phyloP scores from a whole-genome alignment of 1,140 invertebrate genomes.

The Drosophila mauritiana region DNA sequence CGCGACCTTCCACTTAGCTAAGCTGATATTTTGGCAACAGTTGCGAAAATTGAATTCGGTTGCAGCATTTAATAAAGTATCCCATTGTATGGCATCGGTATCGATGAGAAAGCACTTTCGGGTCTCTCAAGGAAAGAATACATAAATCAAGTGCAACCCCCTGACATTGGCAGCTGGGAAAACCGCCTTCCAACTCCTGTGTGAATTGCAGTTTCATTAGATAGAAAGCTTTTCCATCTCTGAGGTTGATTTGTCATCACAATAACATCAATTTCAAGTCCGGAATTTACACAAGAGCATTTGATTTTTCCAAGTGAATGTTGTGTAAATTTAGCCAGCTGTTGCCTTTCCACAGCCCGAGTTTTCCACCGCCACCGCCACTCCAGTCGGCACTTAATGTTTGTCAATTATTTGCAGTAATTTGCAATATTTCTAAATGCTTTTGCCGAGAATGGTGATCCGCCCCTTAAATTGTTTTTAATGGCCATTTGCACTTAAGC shows the following conservation, averaged over 20 bases:
- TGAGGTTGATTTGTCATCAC: slow-evolving; percentile 54
- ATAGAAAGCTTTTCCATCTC: slow-evolving; percentile 67
- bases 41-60: slow-evolving; percentile 77
- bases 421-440: slow-evolving; percentile 81
- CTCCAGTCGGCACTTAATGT: slow-evolving; percentile 61
- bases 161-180: slow-evolving; percentile 12
- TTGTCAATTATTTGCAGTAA: slow-evolving; percentile 82
- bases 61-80: slow-evolving; percentile 58
- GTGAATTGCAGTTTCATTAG: slow-evolving; percentile 67
- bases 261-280: slow-evolving; percentile 46
- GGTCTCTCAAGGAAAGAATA: slow-evolving; percentile 43
- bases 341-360: slow-evolving; percentile 20
- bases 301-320: slow-evolving; percentile 41
- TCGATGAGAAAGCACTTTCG: slow-evolving; percentile 72
- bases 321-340: slow-evolving; percentile 57
- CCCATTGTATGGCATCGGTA: slow-evolving; percentile 37
- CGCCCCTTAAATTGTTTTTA: slow-evolving; percentile 81
- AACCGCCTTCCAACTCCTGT: slow-evolving; percentile 22
- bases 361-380: background rate
- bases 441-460: slow-evolving; percentile 42
- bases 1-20: slow-evolving; percentile 27
- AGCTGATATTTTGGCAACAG: slow-evolving; percentile 70
- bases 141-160: slow-evolving; percentile 76
- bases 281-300: slow-evolving; percentile 45
- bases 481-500: slow-evolving; percentile 79